A percentile compares a stretch with the other conserved stretches of the same genome.
phyloP scores from a whole-genome alignment of 2,113 vertebrate genomes.

The Scartelaos histophorus region DNA sequence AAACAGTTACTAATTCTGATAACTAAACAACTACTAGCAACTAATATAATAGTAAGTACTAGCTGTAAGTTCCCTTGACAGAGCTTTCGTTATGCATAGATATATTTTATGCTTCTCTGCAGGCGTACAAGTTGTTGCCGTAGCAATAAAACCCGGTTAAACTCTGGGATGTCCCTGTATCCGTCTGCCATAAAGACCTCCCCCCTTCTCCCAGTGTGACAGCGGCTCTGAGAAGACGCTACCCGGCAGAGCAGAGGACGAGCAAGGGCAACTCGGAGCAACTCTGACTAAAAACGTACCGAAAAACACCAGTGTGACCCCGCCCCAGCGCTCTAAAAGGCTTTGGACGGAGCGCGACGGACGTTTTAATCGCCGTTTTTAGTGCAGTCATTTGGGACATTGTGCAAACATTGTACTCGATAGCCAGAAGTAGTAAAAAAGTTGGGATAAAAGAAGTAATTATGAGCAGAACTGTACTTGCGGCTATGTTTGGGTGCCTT shows the following conservation, averaged over 20 bases:
- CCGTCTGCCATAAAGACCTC: conserved; percentile 53
- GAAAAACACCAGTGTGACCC: conserved; percentile 40
- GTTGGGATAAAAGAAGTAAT: not conserved
- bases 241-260: conserved; percentile 63
- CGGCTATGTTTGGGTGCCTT: not conserved
- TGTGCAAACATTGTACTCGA: conserved; percentile 9
- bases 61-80: not conserved
- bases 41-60: not conserved
- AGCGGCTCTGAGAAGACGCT: conserved; percentile 42
- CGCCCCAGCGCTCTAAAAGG: conserved; percentile 44
- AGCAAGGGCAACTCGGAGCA: conserved; percentile 49
- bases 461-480: not conserved
- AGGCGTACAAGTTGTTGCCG: not conserved
- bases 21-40: too few relatives aligned
- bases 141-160: conserved; percentile 21
- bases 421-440: conserved; percentile 8
- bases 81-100: not conserved
- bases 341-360: conserved; percentile 19
- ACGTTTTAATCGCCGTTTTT: conserved; percentile 27
- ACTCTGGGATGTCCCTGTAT: conserved; percentile 42
- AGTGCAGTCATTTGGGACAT: conserved; percentile 15
- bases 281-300: conserved; percentile 17
- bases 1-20: too few relatives aligned
- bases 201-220: conserved; percentile 33
- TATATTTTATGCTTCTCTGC: not conserved